Evolutionary conservation across 2,888 invertebrate species (phyloP).

Genomic region (Heliconius ethilla): DNA sequence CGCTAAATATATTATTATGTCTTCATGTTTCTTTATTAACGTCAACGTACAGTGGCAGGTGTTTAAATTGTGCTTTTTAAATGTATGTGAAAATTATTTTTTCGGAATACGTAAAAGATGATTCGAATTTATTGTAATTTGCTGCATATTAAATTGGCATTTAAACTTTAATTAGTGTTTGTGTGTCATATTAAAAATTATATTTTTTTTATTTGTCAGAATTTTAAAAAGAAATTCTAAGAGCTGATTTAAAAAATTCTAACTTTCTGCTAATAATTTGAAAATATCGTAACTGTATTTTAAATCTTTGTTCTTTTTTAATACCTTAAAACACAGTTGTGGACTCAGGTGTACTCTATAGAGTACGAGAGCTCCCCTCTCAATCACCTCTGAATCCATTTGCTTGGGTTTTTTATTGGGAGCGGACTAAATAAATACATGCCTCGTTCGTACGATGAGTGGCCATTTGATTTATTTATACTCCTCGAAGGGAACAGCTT

Average conservation of each 20-base stretch:
- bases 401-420: slow-evolving; percentile 54
- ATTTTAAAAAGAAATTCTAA: no score
- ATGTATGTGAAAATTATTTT: not conserved
- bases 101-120: not conserved
- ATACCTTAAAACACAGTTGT: slow-evolving; percentile 33
- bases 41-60: slow-evolving; percentile 32
- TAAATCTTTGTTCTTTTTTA: not conserved
- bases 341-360: slow-evolving; percentile 55
- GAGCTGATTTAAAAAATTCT: not conserved
- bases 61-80: slow-evolving; percentile 17
- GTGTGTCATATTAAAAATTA: not conserved
- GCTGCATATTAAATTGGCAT: not conserved
- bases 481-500: slow-evolving; percentile 62
- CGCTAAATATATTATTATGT: slow-evolving; percentile 46
- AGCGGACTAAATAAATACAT: slow-evolving; percentile 63
- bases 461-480: slow-evolving; percentile 70
- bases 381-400: slow-evolving; percentile 45
- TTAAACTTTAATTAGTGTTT: not conserved
- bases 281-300: not conserved
- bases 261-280: not conserved
- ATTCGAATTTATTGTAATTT: not conserved
- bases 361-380: slow-evolving; percentile 37
- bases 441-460: slow-evolving; percentile 54
- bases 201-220: not conserved
- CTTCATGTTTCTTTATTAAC: slow-evolving; percentile 42